Conservation (phyloP, 2,888 invertebrate genomes). For the Drosophila diplacantha region DNA sequence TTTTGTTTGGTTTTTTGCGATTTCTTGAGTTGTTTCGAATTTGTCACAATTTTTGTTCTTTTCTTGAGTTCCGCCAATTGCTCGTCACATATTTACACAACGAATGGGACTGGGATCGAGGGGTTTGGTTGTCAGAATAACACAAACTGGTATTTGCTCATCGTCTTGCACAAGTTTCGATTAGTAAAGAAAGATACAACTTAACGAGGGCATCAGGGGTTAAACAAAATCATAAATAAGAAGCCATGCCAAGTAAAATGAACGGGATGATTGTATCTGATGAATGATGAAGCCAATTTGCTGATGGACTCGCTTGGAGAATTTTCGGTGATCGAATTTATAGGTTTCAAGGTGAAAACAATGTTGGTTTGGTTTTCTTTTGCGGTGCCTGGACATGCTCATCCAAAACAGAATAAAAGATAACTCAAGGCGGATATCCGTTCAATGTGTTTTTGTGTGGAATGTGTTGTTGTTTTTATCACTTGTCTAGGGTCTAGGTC, state of each 20-base stretch:
- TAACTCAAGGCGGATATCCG: constrained; percentile 28
- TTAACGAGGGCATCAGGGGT: constrained; percentile 32
- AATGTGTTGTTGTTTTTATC: constrained; percentile 12
- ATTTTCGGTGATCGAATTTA: constrained; percentile 18
- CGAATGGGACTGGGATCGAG: constrained; percentile 14
- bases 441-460: constrained; percentile 21
- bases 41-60: constrained; percentile 10
- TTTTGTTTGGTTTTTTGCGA: constrained; percentile 48
- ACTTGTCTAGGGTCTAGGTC: constrained; percentile 36
- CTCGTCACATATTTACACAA: constrained; percentile 36
- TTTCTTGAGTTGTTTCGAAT: constrained; percentile 20
- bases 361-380: constrained; percentile 7
- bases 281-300: constrained; percentile 35
- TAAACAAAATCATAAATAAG: constrained; percentile 54
- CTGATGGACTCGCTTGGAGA: constrained; percentile 39
- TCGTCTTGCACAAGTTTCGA: constrained; percentile 26
- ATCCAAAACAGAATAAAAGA: constrained; percentile 24
- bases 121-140: constrained; percentile 5
- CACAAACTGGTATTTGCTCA: constrained; percentile 20
- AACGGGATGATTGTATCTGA: constrained; percentile 14
- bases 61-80: constrained; percentile 27
- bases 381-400: constrained; percentile 36
- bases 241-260: constrained; percentile 67
- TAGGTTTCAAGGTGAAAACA: constrained; percentile 3
- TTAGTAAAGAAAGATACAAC: constrained; percentile 39